Conservation (phyloP, 2,888 invertebrate species). For the Aleiodes leptofemur region DNA sequence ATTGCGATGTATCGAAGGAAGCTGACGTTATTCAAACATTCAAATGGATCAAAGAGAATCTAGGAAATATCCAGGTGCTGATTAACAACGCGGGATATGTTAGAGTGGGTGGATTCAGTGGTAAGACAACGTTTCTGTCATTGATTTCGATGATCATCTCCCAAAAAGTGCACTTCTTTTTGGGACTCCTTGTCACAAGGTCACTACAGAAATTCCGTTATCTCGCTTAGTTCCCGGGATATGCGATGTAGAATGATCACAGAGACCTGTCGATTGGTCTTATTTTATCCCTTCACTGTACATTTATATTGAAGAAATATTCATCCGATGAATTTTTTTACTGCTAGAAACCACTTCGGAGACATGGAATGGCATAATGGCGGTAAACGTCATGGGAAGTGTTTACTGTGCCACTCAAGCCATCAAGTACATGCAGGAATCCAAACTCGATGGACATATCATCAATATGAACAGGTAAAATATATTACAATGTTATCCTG, state of each 20-base stretch:
- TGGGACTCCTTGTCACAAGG: too few relatives aligned
- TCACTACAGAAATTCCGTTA: too few relatives aligned
- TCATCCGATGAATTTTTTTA: neutral
- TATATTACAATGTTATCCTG: neutral
- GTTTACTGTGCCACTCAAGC: constrained; percentile 63
- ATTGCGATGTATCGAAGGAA: constrained; percentile 70
- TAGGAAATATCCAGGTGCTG: constrained; percentile 70
- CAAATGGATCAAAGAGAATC: constrained; percentile 65
- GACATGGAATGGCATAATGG: neutral
- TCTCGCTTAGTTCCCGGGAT: too few relatives aligned
- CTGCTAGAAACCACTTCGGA: neutral
- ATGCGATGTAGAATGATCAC: too few relatives aligned
- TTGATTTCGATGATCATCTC: too few relatives aligned
- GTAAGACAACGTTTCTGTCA: too few relatives aligned
- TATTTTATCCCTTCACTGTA: too few relatives aligned
- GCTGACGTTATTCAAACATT: constrained; percentile 67
- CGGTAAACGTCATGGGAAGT: constrained; percentile 63
- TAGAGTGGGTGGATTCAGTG: constrained; percentile 3
- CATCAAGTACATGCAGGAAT: constrained; percentile 60
- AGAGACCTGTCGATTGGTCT: too few relatives aligned
- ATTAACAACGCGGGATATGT: constrained; percentile 72
- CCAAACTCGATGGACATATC: constrained; percentile 58
- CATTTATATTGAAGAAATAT: too few relatives aligned
- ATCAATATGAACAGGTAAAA: constrained; percentile 63
- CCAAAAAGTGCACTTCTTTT: too few relatives aligned